Base-by-base conservation (phyloP, 2,888 invertebrate genomes). In the Caenorhabditis imperialis region DNA sequence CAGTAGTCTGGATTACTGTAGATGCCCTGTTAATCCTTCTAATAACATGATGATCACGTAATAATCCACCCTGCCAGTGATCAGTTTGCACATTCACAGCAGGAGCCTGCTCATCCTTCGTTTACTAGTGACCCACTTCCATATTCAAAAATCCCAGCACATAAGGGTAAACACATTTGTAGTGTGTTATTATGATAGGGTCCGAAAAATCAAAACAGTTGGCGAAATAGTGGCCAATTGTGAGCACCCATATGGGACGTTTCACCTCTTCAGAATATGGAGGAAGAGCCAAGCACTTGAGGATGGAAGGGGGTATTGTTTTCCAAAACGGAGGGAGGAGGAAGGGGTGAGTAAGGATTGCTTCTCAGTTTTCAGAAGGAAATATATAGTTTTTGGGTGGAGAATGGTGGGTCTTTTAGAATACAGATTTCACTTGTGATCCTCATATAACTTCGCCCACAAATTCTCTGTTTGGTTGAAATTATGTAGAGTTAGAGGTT, bases 221-320 rank as follows among this genome's bases (percentile, higher is more conserved):
- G 61, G 61, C 45, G 55, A 72, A 72, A 72, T 72, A 51, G 63
- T 53, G 71, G 71, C 57, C 63, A 72, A 72, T 72, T 72, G 57
- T 65, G 71, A 71, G 71, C 42, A 48, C 25, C 0, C 7, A 30
- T 6, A 30, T 2, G 18, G 18, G 25, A 47, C 20, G 35, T n/a
- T 16, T 22, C 48, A 62, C 61, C 58, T 58, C 72, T 72, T 72
- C 63, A 72, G 72, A 72, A 72, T 72, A 42, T 47, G 62, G 27
- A 27, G 8, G 30, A 23, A 47, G 1, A 27, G 33, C 53, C n/a
- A 12, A 60, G 71, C 55, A 71, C 62, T 62, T 62, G 71, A 70
- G 69, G 48, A 18, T 7, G 37, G 47, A 45, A 38, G 18, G 42
- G 37, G 40, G 55, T 63, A 63, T 63, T 63, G 48, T 55, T 63